Conservation (phyloP, 2,797 vertebrate species). For the Rhinella marina region DNA sequence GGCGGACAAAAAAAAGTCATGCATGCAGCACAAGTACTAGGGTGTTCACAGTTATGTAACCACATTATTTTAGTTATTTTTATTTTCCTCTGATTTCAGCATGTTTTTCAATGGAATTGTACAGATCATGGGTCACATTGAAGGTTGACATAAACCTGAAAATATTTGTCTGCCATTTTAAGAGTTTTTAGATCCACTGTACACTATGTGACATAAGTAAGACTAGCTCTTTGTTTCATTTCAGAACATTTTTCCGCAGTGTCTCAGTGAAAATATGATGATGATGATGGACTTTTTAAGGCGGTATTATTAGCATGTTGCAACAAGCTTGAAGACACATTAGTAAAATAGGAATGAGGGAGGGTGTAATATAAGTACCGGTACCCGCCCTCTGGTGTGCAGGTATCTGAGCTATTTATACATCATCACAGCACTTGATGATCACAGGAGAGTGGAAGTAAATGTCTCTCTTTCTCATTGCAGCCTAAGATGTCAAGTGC, state of each 20-base stretch:
- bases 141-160: no score
- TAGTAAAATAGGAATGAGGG: constrained; percentile 69
- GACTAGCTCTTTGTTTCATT: not conserved
- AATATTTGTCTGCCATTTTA: no score
- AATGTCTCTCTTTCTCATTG: constrained; percentile 71
- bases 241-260: not conserved
- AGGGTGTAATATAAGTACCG: constrained; percentile 69
- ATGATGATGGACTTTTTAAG: not conserved
- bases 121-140: no score
- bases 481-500: constrained; percentile 91
- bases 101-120: no score
- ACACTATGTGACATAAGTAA: not conserved
- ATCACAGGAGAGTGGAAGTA: constrained; percentile 65
- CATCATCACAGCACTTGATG: constrained; percentile 20
- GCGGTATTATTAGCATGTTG: constrained; percentile 55
- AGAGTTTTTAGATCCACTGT: no score
- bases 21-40: no score
- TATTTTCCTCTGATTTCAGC: no score
- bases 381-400: constrained; percentile 64
- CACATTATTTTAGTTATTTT: no score
- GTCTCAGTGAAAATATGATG: not conserved
- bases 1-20: no score
- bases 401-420: constrained; percentile 67
- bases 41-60: no score
- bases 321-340: constrained; percentile 65